Percentiles rank a stretch among this genome's conserved stretches.
phyloP scores from a whole-genome alignment of 2,113 vertebrate genomes.

The Dasyprocta punctata region DNA sequence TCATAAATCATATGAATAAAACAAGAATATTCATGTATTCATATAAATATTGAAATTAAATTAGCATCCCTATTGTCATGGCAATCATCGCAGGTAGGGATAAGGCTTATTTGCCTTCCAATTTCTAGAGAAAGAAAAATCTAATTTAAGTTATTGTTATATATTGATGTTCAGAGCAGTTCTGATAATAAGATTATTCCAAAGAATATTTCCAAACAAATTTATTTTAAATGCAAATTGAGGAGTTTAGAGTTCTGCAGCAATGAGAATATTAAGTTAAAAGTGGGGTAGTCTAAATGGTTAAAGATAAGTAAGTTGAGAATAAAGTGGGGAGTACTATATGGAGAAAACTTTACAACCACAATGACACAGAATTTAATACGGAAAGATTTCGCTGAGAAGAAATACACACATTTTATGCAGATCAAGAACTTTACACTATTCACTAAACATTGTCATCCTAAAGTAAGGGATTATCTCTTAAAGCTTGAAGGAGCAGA shows the following conservation, averaged over 20 bases:
- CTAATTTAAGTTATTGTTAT: conserved; percentile 37
- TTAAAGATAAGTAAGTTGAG: not conserved
- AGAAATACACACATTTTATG: not conserved
- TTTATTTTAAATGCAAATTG: not conserved
- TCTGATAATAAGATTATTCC: conserved; percentile 38
- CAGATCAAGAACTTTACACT: not conserved
- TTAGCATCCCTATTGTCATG: conserved; percentile 44
- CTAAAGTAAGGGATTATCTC: not conserved
- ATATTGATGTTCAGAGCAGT: not conserved
- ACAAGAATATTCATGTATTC: conserved; percentile 35
- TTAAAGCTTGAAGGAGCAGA: conserved; percentile 7
- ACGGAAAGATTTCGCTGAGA: not conserved
- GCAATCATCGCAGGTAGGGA: not conserved
- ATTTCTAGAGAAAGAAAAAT: conserved; percentile 45
- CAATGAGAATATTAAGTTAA: not conserved
- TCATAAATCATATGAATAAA: conserved; percentile 49
- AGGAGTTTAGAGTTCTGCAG: not conserved
- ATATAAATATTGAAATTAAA: conserved; percentile 61
- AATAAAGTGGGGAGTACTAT: not conserved
- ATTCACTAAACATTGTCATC: not conserved
- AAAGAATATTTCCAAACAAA: conserved; percentile 28
- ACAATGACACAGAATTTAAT: not conserved
- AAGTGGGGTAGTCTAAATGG: not conserved
- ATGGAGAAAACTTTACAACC: not conserved
- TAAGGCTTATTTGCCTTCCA: conserved; percentile 59